Evolutionary conservation across 2,113 vertebrate genomes (phyloP).

Genomic region (Pithys albifrons): DNA sequence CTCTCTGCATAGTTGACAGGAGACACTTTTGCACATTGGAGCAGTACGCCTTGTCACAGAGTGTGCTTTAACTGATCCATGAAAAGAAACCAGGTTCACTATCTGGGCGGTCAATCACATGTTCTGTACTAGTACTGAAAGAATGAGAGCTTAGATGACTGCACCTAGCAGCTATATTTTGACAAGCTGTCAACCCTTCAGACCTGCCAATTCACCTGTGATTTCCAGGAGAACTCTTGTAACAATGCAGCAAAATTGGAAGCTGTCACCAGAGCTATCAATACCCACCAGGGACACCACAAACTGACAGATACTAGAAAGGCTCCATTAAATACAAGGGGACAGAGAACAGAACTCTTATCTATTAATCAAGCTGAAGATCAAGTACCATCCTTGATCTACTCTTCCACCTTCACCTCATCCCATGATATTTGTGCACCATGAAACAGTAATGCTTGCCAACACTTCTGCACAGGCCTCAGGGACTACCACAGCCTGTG

Average conservation of each 20-base stretch:
- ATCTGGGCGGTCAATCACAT: neutral
- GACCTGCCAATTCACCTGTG: constrained; percentile 1
- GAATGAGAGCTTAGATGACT: neutral
- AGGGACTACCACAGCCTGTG: neutral
- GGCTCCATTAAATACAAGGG: neutral
- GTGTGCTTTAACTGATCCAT: neutral
- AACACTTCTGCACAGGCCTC: neutral
- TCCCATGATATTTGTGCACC: neutral
- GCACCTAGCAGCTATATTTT: constrained; percentile 3
- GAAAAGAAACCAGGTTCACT: neutral
- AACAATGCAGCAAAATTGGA: neutral
- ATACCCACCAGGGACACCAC: neutral
- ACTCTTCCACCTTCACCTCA: neutral
- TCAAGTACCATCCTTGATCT: neutral
- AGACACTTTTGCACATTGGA: neutral
- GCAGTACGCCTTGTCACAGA: neutral
- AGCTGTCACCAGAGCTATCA: constrained; percentile 3
- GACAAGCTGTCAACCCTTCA: constrained; percentile 29
- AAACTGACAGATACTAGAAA: neutral
- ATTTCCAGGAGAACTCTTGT: neutral
- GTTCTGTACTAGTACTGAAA: neutral
- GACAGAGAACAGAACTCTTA: neutral
- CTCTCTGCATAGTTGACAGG: neutral
- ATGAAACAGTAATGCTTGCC: neutral
- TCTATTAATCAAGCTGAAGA: neutral